A percentile compares a stretch with the other conserved stretches of the same genome.
Evolutionary conservation across 2,797 vertebrate genomes (phyloP).

Genomic region (Oreochromis mossambicus): DNA sequence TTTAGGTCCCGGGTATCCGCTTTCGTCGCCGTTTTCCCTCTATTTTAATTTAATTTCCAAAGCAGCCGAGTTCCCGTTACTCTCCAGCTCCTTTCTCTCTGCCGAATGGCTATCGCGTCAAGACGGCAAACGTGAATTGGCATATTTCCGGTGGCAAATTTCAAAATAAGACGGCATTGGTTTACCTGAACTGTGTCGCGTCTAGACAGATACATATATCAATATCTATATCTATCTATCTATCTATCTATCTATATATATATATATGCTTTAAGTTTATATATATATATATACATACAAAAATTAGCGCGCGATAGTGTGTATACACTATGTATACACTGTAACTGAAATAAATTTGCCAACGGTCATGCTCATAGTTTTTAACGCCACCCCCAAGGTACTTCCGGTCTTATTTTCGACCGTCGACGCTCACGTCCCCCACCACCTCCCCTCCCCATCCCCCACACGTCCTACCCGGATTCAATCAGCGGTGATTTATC

Average conservation of each 20-base stretch:
- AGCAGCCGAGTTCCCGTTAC: constrained; percentile 49
- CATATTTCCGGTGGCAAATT: neutral
- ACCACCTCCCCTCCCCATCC: constrained; percentile 10
- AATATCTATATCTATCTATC: no score
- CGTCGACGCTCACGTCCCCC: neutral
- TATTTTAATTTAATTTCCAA: constrained; percentile 23
- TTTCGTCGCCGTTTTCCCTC: neutral
- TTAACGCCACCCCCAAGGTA: accelerated
- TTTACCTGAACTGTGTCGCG: neutral
- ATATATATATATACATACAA: no score
- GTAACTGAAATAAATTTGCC: neutral
- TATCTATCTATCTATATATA: no score
- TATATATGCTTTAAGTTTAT: no score
- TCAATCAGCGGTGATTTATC: constrained; percentile 21
- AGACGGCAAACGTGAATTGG: accelerated
- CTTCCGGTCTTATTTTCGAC: neutral
- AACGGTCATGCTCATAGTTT: constrained; percentile 9
- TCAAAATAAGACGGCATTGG: constrained; percentile 33
- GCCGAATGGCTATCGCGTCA: neutral
- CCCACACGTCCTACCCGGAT: constrained; percentile 45
- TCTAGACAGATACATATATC: neutral
- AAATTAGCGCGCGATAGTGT: neutral
- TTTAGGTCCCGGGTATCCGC: neutral
- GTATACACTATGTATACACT: neutral
- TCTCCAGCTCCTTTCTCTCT: neutral